A percentile compares a stretch with the other conserved stretches of the same genome.
phyloP scores from a whole-genome alignment of 2,797 vertebrate species.

The Psittacula echo region DNA sequence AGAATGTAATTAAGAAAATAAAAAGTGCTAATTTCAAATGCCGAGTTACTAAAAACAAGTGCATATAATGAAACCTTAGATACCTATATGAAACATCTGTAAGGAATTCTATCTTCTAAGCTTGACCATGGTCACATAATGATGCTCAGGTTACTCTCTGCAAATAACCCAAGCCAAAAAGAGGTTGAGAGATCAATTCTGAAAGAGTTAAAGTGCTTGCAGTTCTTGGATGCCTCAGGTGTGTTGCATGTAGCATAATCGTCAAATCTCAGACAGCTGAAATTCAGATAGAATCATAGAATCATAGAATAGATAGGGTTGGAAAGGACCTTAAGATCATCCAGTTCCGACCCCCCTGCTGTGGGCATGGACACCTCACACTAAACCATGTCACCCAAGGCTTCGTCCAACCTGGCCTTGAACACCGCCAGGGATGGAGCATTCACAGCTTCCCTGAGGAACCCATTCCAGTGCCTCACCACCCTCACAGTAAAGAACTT shows the following conservation, averaged over 20 bases:
- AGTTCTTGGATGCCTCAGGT: not conserved
- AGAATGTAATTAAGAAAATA: not conserved
- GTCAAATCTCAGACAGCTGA: not conserved
- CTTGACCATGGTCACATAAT: not conserved
- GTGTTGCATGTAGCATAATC: not conserved
- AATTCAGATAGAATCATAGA: not conserved
- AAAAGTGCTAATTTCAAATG: not conserved
- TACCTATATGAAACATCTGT: not conserved
- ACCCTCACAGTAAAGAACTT: no score
- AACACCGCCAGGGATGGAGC: no score
- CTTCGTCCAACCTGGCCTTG: no score
- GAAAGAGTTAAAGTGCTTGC: not conserved
- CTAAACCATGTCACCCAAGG: no score
- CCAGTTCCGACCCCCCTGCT: not conserved
- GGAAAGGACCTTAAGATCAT: not conserved
- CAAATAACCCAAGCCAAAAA: not conserved
- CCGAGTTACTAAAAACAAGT: not conserved
- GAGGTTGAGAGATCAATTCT: not conserved
- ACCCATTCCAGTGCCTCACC: no score
- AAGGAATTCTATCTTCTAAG: not conserved
- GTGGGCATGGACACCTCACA: no score
- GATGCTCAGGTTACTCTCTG: not conserved
- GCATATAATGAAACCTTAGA: not conserved
- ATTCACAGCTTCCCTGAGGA: no score
- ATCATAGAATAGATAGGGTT: not conserved